Percentiles rank a stretch among this genome's conserved stretches.
Evolutionary conservation across 2,888 invertebrate genomes (phyloP).

Genomic region (Elegia similella): DNA sequence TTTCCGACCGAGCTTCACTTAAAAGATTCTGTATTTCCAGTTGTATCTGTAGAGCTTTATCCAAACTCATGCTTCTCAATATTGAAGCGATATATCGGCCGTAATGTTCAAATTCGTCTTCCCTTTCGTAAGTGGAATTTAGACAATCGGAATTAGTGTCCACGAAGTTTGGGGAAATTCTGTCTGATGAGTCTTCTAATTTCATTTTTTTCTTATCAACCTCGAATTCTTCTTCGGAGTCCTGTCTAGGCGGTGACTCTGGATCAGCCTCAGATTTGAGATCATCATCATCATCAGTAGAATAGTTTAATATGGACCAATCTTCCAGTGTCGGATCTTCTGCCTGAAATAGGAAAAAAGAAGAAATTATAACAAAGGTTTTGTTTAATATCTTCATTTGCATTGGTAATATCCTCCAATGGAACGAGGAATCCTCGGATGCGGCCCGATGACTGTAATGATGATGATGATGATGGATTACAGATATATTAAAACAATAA

Average conservation of each 20-base stretch:
- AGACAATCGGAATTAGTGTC: not conserved
- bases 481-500: too few species aligned
- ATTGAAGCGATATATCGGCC: constrained; percentile 7
- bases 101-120: constrained; percentile 16
- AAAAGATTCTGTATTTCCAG: constrained; percentile 16
- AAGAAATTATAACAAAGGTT: too few species aligned
- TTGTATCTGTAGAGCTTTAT: constrained; percentile 12
- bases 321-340: not conserved
- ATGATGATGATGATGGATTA: too few species aligned
- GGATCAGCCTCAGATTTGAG: not conserved
- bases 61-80: constrained; percentile 3
- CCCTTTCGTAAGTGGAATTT: not conserved
- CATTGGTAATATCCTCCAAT: too few species aligned
- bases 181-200: not conserved
- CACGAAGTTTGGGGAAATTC: not conserved
- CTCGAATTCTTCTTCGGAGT: not conserved
- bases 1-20: not conserved
- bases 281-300: not conserved
- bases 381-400: too few species aligned
- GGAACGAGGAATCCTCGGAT: too few species aligned
- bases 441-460: too few species aligned
- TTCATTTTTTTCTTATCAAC: not conserved
- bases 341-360: not conserved
- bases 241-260: not conserved
- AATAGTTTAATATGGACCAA: not conserved